Evolutionary conservation across 2,113 vertebrate species (phyloP), one percentile per base, ranked within the genome.

Genomic region (Thomomys bottae): DNA sequence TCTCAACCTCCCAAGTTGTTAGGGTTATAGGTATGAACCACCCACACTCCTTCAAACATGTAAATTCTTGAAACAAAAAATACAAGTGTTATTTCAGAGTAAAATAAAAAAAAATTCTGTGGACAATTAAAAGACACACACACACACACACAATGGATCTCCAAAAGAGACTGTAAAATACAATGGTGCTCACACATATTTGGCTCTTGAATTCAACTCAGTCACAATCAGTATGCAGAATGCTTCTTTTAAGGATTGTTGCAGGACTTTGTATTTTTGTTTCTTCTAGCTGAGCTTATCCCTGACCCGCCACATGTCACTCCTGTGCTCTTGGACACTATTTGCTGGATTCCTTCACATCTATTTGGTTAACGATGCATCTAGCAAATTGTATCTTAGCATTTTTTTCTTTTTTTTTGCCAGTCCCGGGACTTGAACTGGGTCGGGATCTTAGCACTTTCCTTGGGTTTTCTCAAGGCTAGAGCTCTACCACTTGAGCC

Each of bases 61-160:
- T 54, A 17, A 89, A 87, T 80, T 84, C 59, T 82, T 92, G 66
- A 94, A 57, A 49, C n/a, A 6, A 78, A 88, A 91, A 72, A 20
- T 24, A 49, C 59, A 83, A 87, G 15, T 87, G 21, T 10, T 63
- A n/a, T 81, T 77, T 49, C 34, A 57, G 12, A 57, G 28, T 26
- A 12, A 11, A 15, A 34, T 17, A 21, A 30, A 57, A 79, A 64
- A 32, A 6, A 8, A 71, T 76, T 67, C 23, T 76, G 5, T 80
- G 5, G 28, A 83, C n/a, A 45, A 38, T n/a, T 71, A 71, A 77
- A 75, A n/a, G n/a, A n/a, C n/a, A 36, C 71, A 75, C 8, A 11
- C 78, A 82, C 38, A 2, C 17, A 75, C 17, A 6, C 38, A 6
- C 49, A 63, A 64, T 84, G 61, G 66, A 32, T 76, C 66, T 61